These are phyloP conservation scores for Eupeodes latifasciatus DNA, from an alignment of 2,888 invertebrate genomes.

Conservation along the genomic window DNA sequence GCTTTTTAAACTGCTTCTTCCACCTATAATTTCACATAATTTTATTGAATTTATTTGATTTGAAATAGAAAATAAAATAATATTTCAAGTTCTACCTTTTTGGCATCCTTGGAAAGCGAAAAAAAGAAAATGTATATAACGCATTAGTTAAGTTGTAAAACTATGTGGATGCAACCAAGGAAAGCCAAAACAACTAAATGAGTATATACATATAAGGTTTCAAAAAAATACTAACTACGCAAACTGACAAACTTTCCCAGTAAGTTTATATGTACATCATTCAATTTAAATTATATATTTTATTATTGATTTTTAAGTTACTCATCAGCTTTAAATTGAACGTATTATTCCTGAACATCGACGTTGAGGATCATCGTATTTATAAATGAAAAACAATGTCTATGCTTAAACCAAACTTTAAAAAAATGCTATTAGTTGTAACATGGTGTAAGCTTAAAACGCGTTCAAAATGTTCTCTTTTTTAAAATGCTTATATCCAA, in stretches of 20 bases:
- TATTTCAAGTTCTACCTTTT: constrained; percentile 84
- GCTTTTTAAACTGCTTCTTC: constrained; percentile 96
- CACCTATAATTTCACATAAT: constrained; percentile 86
- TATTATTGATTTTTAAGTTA: neutral
- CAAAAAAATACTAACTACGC: constrained; percentile 47
- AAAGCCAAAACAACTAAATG: constrained; percentile 66
- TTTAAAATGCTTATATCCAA: no score
- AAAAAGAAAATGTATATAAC: constrained; percentile 58
- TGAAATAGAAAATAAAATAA: constrained; percentile 7
- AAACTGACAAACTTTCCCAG: constrained; percentile 6
- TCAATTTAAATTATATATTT: neutral
- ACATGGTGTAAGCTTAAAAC: no score
- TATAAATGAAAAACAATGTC: no score
- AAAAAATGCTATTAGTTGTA: no score
- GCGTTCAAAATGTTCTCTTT: no score
- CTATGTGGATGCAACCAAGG: constrained; percentile 69
- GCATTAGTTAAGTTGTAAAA: constrained; percentile 55
- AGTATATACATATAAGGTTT: constrained; percentile 8
- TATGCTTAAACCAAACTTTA: no score
- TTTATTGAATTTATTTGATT: constrained; percentile 22
- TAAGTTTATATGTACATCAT: neutral
- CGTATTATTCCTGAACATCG: no score
- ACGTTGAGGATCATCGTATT: no score
- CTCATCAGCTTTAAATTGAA: no score
- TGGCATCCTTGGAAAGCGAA: constrained; percentile 84